Base-by-base conservation (phyloP, 2,888 invertebrate genomes). In the Tenthredo amoena region DNA sequence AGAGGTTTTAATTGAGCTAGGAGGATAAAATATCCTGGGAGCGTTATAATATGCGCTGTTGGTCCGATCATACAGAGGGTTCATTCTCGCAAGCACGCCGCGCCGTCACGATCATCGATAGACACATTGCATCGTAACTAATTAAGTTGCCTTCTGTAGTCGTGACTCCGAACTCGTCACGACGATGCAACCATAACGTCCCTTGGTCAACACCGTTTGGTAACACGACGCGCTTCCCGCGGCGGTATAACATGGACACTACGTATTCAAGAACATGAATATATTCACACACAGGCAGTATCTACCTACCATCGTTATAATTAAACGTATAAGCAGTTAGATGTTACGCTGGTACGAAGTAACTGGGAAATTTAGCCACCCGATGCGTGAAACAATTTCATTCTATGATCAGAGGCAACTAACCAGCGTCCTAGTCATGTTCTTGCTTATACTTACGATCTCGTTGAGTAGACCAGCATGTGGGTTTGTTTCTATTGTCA, bases 121-220 rank as follows among this genome's bases (percentile, higher is more conserved):
- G 62, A 81, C 81, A 55, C 81, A 81, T 81, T 68, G 31, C 68
- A 47, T 34, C 31, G 34, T 34, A 47, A 83, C 83, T 83, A 83
- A 83, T 83, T 83, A 83, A 83, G 83, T 83, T 83, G 83, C 68
- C 68, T 83, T 31, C 47, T 65, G 68, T 68, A 58, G 83, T 83
- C 83, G 83, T 83, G 83, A 65, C 65, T 83, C 40, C 43, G 34
- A 47, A 83, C 83, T 83, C 83, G 83, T 83, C 83, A 71, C 83
- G 65, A 83, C 15, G 31, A 62, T 58, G 21, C 34, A 68, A 62
- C 81, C 50, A 62, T 81, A 81, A 62, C 62, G 31, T 77, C 58
- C 58, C 62, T 62, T 21, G 58, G 58, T 62, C 81, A 77, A 77
- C 77, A 43, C 74, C 77, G 47, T 40, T 81, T 37, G 40, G 62